Percentiles rank a stretch among this genome's conserved stretches.
phyloP scores from a whole-genome alignment of 2,797 vertebrate genomes.

The Scarus forsteni region DNA sequence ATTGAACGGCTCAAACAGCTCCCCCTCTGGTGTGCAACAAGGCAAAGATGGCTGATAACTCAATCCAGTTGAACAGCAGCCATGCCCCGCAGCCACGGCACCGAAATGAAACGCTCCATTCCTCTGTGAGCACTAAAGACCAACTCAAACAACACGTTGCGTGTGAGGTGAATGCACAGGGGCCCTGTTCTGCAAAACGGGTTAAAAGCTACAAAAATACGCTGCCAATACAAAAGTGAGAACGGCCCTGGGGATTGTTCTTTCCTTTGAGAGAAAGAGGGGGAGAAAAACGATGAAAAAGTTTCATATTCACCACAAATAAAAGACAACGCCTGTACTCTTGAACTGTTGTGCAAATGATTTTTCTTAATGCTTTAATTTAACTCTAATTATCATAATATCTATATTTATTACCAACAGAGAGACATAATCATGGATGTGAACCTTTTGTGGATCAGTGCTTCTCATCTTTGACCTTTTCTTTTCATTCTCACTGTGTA shows the following conservation, averaged over 20 bases:
- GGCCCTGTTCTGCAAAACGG: not conserved
- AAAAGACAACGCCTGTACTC: not conserved
- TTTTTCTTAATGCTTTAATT: no score
- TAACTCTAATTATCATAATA: no score
- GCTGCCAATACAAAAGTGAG: conserved; percentile 1
- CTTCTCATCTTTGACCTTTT: no score
- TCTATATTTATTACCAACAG: no score
- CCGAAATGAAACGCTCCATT: conserved; percentile 51
- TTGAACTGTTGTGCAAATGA: no score
- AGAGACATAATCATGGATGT: no score
- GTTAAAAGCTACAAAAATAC: conserved; percentile 9
- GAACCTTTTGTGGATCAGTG: no score
- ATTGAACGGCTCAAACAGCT: conserved; percentile 49
- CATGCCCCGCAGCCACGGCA: conserved; percentile 52
- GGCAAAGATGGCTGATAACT: conserved; percentile 58
- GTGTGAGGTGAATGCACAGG: conserved; percentile 20
- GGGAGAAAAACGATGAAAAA: not conserved
- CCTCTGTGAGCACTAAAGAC: conserved; percentile 45
- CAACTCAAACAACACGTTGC: conserved; percentile 22
- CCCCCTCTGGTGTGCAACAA: conserved; percentile 38
- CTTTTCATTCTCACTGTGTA: no score
- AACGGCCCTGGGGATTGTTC: not conserved
- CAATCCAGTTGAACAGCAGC: conserved; percentile 56
- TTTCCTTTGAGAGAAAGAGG: not conserved
- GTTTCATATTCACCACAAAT: not conserved